phyloP scores from a whole-genome alignment of 2,888 invertebrate species.

The Chydorus sphaericus region DNA sequence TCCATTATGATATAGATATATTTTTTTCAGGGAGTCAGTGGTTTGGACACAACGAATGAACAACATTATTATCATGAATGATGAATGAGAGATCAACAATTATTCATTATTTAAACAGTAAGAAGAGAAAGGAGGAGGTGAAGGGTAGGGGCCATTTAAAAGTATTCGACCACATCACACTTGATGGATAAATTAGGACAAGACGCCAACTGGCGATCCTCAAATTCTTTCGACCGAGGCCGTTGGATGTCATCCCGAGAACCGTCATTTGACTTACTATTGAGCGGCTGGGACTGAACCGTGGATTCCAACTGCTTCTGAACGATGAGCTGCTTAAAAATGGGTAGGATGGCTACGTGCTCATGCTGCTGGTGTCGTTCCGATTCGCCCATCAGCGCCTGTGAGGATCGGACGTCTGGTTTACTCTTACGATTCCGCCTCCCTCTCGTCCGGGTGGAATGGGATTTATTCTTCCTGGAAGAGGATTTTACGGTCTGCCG shows the following conservation, averaged over 20 bases:
- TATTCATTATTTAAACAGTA: no score
- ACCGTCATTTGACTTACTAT: neutral
- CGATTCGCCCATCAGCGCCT: neutral
- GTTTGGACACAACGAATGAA: no score
- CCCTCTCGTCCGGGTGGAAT: neutral
- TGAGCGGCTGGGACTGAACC: neutral
- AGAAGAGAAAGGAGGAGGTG: no score
- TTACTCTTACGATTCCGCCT: neutral
- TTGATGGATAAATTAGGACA: slow-evolving; percentile 90
- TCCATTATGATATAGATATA: no score
- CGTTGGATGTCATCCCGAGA: neutral
- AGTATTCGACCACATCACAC: slow-evolving; percentile 88
- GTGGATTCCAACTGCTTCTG: slow-evolving; percentile 11
- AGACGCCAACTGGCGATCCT: slow-evolving; percentile 45
- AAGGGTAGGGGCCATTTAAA: no score
- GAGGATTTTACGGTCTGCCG: no score
- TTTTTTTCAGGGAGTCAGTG: no score
- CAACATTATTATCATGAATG: no score
- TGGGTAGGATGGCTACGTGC: slow-evolving; percentile 49
- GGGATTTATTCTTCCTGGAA: neutral
- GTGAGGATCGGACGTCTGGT: neutral
- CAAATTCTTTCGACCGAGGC: slow-evolving; percentile 1
- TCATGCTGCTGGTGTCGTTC: slow-evolving; percentile 22
- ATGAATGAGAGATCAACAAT: no score
- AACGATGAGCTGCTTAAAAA: slow-evolving; percentile 60